Conservation (phyloP, 1,140 invertebrate species). For the Leptopilina clavipes region DNA sequence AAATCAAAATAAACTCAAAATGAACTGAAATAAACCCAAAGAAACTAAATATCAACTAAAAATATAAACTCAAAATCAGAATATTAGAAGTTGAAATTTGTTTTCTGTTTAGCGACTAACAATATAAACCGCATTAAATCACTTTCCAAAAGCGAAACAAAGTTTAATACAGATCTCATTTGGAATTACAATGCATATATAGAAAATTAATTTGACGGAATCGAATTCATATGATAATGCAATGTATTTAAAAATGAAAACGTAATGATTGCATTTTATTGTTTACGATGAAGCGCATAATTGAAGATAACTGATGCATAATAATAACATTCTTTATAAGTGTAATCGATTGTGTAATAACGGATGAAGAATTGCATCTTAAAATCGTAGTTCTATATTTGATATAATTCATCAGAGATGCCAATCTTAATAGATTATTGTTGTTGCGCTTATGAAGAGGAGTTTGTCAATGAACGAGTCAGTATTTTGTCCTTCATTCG, state of each 20-base stretch:
- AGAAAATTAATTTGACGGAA: background rate
- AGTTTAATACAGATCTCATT: background rate
- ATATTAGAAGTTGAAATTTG: too few species aligned
- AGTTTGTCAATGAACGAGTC: background rate
- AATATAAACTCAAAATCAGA: too few species aligned
- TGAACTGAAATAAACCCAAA: too few species aligned
- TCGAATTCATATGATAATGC: background rate
- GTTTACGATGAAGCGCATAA: background rate
- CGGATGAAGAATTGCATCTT: background rate
- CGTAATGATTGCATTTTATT: constrained; percentile 27
- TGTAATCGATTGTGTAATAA: constrained; percentile 20
- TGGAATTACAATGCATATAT: background rate
- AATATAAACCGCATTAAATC: too few species aligned
- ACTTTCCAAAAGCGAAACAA: too few species aligned
- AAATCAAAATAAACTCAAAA: too few species aligned
- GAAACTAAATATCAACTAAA: too few species aligned
- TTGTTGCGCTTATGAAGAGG: background rate
- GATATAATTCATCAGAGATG: background rate
- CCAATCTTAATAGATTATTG: background rate
- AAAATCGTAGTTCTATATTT: background rate
- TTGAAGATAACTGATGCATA: constrained; percentile 3
- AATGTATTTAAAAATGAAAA: constrained; percentile 6
- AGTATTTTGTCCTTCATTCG: background rate
- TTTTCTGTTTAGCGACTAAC: too few species aligned
- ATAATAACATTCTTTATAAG: constrained; percentile 8